phyloP scores from a whole-genome alignment of 2,888 invertebrate genomes.

The Pterostichus niger region DNA sequence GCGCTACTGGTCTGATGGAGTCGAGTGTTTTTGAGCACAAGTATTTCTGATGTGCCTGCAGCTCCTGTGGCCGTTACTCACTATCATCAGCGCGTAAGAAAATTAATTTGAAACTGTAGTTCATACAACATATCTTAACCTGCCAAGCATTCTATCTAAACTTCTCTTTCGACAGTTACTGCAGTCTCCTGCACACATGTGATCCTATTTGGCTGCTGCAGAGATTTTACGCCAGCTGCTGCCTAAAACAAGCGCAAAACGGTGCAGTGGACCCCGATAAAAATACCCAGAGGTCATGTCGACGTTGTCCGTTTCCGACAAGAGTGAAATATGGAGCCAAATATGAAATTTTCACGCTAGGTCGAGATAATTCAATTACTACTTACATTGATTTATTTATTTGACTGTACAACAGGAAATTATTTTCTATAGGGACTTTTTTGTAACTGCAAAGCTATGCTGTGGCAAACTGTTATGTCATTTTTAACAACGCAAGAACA shows the following conservation, averaged over 20 bases:
- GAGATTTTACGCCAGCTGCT: no score
- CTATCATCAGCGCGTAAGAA: constrained; percentile 8
- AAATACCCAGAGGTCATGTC: background rate
- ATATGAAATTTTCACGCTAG: constrained; percentile 5
- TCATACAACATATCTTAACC: background rate
- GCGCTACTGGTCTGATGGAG: background rate
- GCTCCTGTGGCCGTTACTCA: constrained; percentile 34
- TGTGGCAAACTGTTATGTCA: no score
- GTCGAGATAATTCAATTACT: no score
- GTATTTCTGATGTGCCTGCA: constrained; percentile 45
- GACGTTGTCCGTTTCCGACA: background rate
- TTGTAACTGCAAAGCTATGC: no score
- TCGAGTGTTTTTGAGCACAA: constrained; percentile 6
- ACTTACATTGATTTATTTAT: no score
- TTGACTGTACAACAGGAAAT: no score
- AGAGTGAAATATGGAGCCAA: background rate
- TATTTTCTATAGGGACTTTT: no score
- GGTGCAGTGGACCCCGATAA: background rate
- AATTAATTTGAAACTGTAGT: constrained; percentile 47
- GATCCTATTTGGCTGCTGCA: no score
- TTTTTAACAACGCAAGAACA: no score
- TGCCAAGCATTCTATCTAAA: background rate
- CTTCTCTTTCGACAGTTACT: no score
- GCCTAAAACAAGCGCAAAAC: background rate
- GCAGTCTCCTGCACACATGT: no score